phyloP scores from a whole-genome alignment of 2,888 invertebrate genomes.

The Sipunculus nudus region DNA sequence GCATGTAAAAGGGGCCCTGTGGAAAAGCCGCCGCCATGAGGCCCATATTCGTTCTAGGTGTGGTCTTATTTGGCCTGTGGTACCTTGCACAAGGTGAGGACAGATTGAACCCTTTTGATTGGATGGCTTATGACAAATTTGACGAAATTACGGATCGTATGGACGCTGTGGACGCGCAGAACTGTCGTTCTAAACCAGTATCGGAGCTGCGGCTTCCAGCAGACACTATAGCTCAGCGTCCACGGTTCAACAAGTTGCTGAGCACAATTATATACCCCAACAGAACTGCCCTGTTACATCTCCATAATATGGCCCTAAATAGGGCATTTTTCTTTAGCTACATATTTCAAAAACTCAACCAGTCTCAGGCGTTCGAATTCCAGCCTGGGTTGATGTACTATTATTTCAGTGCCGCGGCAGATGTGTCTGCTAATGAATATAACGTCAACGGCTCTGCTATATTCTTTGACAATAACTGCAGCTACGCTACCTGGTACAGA shows the following conservation, averaged over 20 bases:
- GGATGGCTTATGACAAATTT: conserved; percentile 89
- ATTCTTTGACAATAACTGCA: conserved; percentile 92
- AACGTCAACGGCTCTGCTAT: conserved; percentile 84
- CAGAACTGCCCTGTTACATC: conserved; percentile 88
- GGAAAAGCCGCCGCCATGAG: too few relatives aligned
- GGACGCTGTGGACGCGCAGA: conserved; percentile 84
- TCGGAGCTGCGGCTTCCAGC: conserved; percentile 84
- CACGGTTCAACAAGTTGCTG: conserved; percentile 70
- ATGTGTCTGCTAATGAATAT: conserved; percentile 90
- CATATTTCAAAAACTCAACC: conserved; percentile 46
- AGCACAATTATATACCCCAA: conserved; percentile 81
- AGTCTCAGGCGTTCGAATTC: conserved; percentile 68
- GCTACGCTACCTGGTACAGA: conserved; percentile 91
- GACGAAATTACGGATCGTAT: conserved; percentile 87
- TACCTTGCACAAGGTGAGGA: not conserved
- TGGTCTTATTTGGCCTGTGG: too few relatives aligned
- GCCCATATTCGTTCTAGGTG: too few relatives aligned
- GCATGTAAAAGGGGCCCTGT: too few relatives aligned
- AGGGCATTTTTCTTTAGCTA: conserved; percentile 87
- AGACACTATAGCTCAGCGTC: conserved; percentile 83
- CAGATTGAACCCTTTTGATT: conserved; percentile 71
- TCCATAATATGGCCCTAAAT: conserved; percentile 96
- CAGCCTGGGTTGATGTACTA: conserved; percentile 99
- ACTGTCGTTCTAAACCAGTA: conserved; percentile 88
- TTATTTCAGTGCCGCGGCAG: conserved; percentile 92